These are phyloP conservation scores for Neosalanx taihuensis DNA, from an alignment of 2,797 vertebrate genomes.

Conservation along the genomic window DNA sequence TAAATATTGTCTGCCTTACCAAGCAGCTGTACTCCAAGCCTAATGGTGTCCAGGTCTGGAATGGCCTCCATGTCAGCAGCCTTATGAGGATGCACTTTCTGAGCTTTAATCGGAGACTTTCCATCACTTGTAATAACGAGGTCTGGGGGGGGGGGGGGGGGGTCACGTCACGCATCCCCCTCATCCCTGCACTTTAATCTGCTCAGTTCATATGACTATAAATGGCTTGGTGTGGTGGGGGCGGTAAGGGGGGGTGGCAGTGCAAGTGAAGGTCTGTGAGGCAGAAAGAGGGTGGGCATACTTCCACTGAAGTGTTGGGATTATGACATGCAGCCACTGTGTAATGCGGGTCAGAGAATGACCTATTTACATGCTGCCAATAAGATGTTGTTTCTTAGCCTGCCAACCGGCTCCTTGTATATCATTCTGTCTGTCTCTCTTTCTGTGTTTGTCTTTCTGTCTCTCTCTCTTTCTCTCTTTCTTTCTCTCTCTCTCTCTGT, in stretches of 20 bases:
- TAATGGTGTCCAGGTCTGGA: no score
- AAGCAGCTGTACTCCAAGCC: no score
- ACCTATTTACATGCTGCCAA: slow-evolving; percentile 66
- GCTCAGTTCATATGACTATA: neutral
- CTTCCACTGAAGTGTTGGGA: slow-evolving; percentile 54
- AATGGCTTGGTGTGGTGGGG: neutral
- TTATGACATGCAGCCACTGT: slow-evolving; percentile 60
- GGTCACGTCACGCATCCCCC: no score
- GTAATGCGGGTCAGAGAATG: slow-evolving; percentile 71
- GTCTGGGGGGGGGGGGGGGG: neutral
- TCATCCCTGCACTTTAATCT: slow-evolving; percentile 1
- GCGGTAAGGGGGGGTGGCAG: neutral
- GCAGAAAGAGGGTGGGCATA: slow-evolving; percentile 22
- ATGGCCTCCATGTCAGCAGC: slow-evolving; percentile 4
- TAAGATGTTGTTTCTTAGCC: slow-evolving; percentile 54
- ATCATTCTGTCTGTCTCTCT: neutral
- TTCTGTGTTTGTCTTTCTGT: neutral
- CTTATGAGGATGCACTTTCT: slow-evolving; percentile 13
- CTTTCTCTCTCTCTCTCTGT: neutral
- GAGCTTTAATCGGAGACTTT: slow-evolving; percentile 21
- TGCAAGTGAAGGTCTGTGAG: neutral
- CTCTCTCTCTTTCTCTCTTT: slow-evolving; percentile 11
- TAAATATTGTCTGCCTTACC: no score
- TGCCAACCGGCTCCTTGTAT: slow-evolving; percentile 12
- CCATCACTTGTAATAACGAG: slow-evolving; percentile 32